Percentiles rank a stretch among this genome's conserved stretches.
These are phyloP conservation scores for Darwinula stevensoni DNA, from an alignment of 2,888 invertebrate species.

Conservation along the genomic window DNA sequence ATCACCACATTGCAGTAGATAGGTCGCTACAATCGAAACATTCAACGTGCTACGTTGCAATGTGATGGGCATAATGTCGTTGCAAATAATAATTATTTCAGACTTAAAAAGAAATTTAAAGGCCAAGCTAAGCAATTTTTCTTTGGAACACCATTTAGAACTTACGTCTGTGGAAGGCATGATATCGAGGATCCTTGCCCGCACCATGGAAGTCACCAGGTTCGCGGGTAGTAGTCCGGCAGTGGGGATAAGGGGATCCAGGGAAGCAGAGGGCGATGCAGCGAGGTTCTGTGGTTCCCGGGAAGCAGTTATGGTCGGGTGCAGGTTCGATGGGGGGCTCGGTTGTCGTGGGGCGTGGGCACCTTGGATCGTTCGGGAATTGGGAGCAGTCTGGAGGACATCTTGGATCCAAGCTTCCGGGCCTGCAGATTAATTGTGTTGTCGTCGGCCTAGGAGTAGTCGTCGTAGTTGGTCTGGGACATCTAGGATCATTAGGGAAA, in stretches of 20 bases:
- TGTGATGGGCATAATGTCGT: too few species aligned
- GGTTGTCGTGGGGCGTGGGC: neutral
- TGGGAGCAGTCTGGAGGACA: constrained; percentile 1
- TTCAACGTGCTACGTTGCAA: too few species aligned
- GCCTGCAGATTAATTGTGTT: neutral
- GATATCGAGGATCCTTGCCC: neutral
- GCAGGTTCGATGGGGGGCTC: neutral
- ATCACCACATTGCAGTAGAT: too few species aligned
- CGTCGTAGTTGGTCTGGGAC: neutral
- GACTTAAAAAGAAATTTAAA: too few species aligned
- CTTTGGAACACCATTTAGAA: too few species aligned
- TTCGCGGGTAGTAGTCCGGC: neutral
- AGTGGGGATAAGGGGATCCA: neutral
- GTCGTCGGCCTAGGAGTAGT: neutral
- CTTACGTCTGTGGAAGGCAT: constrained; percentile 1
- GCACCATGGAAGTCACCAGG: constrained; percentile 1
- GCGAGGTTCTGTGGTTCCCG: neutral
- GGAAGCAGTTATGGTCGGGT: neutral
- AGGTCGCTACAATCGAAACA: too few species aligned
- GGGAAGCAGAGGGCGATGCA: constrained; percentile 2
- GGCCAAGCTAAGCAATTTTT: too few species aligned
- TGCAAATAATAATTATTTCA: too few species aligned
- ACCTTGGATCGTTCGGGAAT: neutral
- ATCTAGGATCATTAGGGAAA: neutral
- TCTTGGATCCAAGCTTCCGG: neutral